Evolutionary conservation across 2,888 invertebrate species (phyloP), one percentile per base, ranked within the genome.

Genomic region (Lysandra bellargus): DNA sequence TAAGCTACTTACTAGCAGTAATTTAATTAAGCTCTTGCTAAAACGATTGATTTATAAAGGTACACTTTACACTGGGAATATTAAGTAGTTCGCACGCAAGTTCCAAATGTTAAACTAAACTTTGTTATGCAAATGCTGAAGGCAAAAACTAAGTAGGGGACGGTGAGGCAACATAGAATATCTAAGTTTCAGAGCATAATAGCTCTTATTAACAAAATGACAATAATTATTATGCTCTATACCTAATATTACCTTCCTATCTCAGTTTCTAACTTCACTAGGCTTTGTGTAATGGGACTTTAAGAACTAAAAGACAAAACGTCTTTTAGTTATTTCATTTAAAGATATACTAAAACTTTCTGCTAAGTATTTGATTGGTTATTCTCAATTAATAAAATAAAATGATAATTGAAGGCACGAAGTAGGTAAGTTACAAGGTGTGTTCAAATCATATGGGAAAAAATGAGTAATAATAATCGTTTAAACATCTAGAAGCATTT

Each of bases 41-140:
- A 5, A 33, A 33, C 17, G 17, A 64, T 64, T 64, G 64, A 64
- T 64, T 64, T 64, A 12, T 9, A 30, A 64, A 64, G 30, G 64
- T 64, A 64, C 64, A 30, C 64, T 12, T 33, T 9, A 64, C 9
- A 9, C 12, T 30, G 23, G 12, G 64, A 64, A 64, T 64, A 30
- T 30, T 64, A 64, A 64, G 64, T 69, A 69, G 14, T 17, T 69
- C 69, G 69, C 69, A 33, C 69, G 17, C 33, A 33, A 69, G 17
- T 14, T 33, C 33, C 69, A 69, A 69, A 69, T 69, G 33, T 69
- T 23, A 69, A 69, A 69, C 33, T 69, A 7, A 37, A 37, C 69
- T 69, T 69, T 69, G 69, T 37, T 69, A 69, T 17, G 69, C 33
- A 37, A 69, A 69, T 69, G 14, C 69, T 69, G 14, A 69, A 69